Conservation (phyloP, 2,797 vertebrate genomes). For the Oreochromis grahami region DNA sequence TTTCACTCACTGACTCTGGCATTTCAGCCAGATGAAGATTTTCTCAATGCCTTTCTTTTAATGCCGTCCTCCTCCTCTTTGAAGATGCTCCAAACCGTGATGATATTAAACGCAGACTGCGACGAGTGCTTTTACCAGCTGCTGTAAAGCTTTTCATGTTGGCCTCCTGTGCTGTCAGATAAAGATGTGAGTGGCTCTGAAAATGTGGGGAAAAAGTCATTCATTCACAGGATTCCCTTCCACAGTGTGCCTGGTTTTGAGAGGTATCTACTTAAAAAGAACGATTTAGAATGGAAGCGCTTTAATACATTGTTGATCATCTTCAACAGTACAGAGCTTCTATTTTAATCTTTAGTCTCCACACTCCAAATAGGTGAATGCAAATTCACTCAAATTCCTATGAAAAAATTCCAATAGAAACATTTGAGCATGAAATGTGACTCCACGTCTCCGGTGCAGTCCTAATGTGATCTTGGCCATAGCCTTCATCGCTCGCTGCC, state of each 20-base stretch:
- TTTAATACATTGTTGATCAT: neutral
- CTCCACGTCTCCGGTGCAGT: neutral
- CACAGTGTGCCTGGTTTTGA: neutral
- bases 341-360: neutral
- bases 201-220: conserved; percentile 22
- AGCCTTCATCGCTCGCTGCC: neutral
- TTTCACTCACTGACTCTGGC: neutral
- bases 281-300: neutral
- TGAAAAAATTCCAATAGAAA: neutral
- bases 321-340: neutral
- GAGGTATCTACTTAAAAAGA: neutral
- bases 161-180: neutral
- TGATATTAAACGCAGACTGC: neutral
- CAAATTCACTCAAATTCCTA: neutral
- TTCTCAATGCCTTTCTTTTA: neutral
- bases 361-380: neutral
- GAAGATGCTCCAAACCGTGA: neutral
- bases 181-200: neutral
- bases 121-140: conserved; percentile 12
- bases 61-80: neutral
- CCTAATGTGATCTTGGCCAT: conserved; percentile 8
- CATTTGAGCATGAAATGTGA: neutral
- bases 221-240: conserved; percentile 3
- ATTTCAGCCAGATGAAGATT: conserved; percentile 1
- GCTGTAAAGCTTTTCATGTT: conserved; percentile 21